A percentile compares a stretch with the other conserved stretches of the same genome.
Evolutionary conservation across 1,140 invertebrate genomes (phyloP).

Genomic region (Coenobita brevimanus): DNA sequence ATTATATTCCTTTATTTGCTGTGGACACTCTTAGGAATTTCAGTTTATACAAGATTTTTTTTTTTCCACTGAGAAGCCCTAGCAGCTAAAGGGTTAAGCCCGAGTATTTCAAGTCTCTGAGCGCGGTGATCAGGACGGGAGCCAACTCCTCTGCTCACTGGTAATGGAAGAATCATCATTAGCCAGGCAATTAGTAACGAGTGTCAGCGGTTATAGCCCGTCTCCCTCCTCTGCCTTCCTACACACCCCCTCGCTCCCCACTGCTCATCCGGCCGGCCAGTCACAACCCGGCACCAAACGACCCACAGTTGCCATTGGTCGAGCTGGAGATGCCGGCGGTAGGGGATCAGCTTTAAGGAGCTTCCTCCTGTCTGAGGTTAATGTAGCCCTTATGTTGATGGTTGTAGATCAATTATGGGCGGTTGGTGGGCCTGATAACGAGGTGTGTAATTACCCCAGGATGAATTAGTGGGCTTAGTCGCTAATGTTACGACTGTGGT

Average conservation of each 20-base stretch:
- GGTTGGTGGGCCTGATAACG: constrained; percentile 36
- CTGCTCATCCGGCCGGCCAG: neutral
- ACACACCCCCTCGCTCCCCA: neutral
- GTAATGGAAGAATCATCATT: constrained; percentile 17
- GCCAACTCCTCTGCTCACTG: too few species aligned
- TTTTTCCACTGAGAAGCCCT: too few species aligned
- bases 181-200: constrained; percentile 34
- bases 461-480: constrained; percentile 18
- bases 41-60: too few species aligned
- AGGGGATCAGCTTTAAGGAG: neutral
- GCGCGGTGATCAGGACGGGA: too few species aligned
- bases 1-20: too few species aligned
- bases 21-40: too few species aligned
- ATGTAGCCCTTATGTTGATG: constrained; percentile 13
- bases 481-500: neutral
- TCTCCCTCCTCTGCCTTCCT: neutral
- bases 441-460: constrained; percentile 12
- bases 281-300: neutral
- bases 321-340: neutral
- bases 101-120: too few species aligned
- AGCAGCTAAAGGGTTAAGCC: too few species aligned
- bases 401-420: constrained; percentile 33
- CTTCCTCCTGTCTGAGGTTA: constrained; percentile 5
- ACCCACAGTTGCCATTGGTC: constrained; percentile 2
- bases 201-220: neutral